These are phyloP conservation scores for Apeira syringaria DNA, from an alignment of 2,888 invertebrate genomes.

Conservation along the genomic window DNA sequence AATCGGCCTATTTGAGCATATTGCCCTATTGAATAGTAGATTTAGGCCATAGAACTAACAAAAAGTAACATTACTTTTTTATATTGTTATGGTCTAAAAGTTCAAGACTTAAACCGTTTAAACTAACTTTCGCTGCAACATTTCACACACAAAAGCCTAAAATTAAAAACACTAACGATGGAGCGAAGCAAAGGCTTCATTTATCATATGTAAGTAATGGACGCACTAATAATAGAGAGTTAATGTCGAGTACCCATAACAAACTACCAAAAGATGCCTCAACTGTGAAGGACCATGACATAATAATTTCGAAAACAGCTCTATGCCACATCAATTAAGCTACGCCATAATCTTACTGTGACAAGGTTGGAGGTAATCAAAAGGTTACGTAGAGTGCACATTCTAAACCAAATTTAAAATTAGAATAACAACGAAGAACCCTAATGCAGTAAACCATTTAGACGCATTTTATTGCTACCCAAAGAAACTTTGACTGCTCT, in stretches of 20 bases:
- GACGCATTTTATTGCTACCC: no score
- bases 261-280: constrained; percentile 5
- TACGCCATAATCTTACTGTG: not conserved
- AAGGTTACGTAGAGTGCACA: no score
- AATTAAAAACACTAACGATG: constrained; percentile 29
- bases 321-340: not conserved
- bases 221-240: constrained; percentile 30
- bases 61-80: no score
- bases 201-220: constrained; percentile 29
- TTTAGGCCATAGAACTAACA: no score
- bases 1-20: no score
- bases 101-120: not conserved
- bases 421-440: no score
- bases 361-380: no score
- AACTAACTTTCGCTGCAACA: constrained; percentile 11
- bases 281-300: constrained; percentile 4
- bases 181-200: constrained; percentile 21
- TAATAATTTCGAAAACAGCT: not conserved
- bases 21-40: no score
- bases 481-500: no score
- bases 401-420: no score
- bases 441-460: no score
- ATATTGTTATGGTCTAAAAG: no score
- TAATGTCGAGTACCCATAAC: constrained; percentile 23
- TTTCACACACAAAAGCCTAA: constrained; percentile 19